Base-by-base conservation (phyloP, 2,888 invertebrate species). In the Cryptocephalus moraei region DNA sequence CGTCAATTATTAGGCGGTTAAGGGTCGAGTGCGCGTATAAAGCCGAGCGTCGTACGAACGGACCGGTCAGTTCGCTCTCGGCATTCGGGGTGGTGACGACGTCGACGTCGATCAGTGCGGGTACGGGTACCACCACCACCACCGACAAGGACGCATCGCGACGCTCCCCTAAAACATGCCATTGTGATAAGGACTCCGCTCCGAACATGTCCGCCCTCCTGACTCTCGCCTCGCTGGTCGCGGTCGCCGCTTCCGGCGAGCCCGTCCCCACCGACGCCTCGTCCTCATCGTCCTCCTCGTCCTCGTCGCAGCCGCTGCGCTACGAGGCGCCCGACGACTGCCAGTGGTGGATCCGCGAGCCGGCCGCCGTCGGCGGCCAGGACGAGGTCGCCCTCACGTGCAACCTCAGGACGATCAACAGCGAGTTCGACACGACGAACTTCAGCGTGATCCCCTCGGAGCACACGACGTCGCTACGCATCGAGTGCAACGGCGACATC, bases 261-360 rank as follows among this genome's bases (percentile, higher is more conserved):
- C 43, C 47, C 9, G 42, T 48, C 14, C 54, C 60, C 8, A 63
- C 62, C 10, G 69, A 69, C 56, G 63, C 67, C 53, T 68, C 69
- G 48, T 67, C 71, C 33, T n/a, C n/a, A n/a, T n/a, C n/a, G n/a
- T n/a, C n/a, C n/a, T n/a, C 67, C 53, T 68, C 69, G 48, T 67
- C 22, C 22, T 22, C 22, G 3, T 22, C 22, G 2, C 70, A 73
- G 46, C 68, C 73, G 36, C 65, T 78, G 42, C 70, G 73, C 59
- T 87, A 89, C 70, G 89, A 89, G 70, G 86, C 88, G 54, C 90
- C 90, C 48, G 89, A 89, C 66, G 87, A 90, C 68, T 91, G 91
- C 63, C 83, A 85, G 65, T 85, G 86, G 85, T 81, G 81, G 80
- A 66, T 82, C 38, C 72, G 78, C 56, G 82, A 76, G 63, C 78